Base-by-base conservation (phyloP, 1,140 invertebrate genomes). In the Nymphalis io region DNA sequence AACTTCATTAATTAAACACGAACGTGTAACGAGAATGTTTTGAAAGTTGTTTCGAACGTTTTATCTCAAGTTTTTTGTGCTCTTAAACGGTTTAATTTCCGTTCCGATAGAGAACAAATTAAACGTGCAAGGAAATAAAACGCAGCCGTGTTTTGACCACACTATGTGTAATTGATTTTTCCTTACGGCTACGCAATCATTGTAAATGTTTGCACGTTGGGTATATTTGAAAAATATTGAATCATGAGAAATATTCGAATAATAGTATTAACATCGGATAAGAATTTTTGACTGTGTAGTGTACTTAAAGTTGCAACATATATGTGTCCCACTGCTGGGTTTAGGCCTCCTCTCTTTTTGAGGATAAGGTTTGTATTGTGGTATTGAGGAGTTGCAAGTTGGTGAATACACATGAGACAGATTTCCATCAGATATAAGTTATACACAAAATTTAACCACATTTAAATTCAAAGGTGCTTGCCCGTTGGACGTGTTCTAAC, bases 41-140 rank as follows among this genome's bases (percentile, higher is more conserved):
- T 38, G 57, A 68, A 61, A 58, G 60, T 69, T 63, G 18, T 62
- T 60, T 60, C 38, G 58, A 60, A 68, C 42, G 44, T 60, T 58
- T 68, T 39, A 38, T 38, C n/a, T 23, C 40, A 44, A 38, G 42
- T 33, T 59, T 60, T 68, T 51, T 51, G 20, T 44, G 21, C 13
- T 44, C 27, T 39, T 70, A 60, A 70, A 60, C 33, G 59, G 15
- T 67, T 64, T 23, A 57, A 67, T 72, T 67, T 66, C 44, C 55
- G 46, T 44, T 53, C 38, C 51, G 60, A 67, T 72, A 60, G 18
- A 58, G 57, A 33, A 53, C 46, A 38, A 58, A 66, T 61, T 46
- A 39, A 65, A 65, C 59, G 63, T 39, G 40, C n/a, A 11, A 66
- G 48, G 70, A 62, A 72, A 67, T 60, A 62, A 72, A 72, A 72